Evolutionary conservation across 2,113 vertebrate genomes (phyloP).

Genomic region (Atractosteus spatula): DNA sequence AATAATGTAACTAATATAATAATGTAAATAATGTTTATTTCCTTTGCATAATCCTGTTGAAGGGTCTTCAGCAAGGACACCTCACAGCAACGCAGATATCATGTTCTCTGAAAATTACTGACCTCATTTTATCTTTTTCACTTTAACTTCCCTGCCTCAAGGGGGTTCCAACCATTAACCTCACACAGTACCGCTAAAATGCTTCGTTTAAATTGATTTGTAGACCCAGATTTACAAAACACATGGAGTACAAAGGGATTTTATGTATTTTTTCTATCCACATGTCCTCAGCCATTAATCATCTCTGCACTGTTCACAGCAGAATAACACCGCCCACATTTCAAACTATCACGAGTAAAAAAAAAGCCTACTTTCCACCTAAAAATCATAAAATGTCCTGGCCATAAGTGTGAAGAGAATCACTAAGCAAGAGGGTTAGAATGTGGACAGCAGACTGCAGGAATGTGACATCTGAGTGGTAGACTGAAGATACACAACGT

Average conservation of each 20-base stretch:
- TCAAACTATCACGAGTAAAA: not conserved
- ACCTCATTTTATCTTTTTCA: slow-evolving; percentile 5
- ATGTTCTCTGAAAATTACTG: not conserved
- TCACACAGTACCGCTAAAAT: not conserved
- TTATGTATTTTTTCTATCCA: not conserved
- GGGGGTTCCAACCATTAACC: slow-evolving; percentile 9
- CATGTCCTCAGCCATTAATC: slow-evolving; percentile 2
- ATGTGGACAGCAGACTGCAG: not conserved
- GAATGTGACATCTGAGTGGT: not conserved
- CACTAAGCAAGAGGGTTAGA: not conserved
- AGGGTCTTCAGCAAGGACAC: too few species aligned
- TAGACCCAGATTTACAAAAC: not conserved
- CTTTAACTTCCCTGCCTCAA: not conserved
- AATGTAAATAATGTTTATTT: too few species aligned
- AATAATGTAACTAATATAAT: too few species aligned
- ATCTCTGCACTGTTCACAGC: not conserved
- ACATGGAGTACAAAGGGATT: slow-evolving; percentile 7
- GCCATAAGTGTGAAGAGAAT: not conserved
- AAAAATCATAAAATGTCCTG: not conserved
- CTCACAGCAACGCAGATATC: not conserved
- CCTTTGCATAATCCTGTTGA: too few species aligned
- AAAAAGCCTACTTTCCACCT: not conserved
- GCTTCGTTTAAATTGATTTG: slow-evolving; percentile 4
- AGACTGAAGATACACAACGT: too few species aligned
- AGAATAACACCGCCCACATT: not conserved